Evolutionary conservation across 2,113 vertebrate genomes (phyloP).

Genomic region (Telmatochromis sp.): DNA sequence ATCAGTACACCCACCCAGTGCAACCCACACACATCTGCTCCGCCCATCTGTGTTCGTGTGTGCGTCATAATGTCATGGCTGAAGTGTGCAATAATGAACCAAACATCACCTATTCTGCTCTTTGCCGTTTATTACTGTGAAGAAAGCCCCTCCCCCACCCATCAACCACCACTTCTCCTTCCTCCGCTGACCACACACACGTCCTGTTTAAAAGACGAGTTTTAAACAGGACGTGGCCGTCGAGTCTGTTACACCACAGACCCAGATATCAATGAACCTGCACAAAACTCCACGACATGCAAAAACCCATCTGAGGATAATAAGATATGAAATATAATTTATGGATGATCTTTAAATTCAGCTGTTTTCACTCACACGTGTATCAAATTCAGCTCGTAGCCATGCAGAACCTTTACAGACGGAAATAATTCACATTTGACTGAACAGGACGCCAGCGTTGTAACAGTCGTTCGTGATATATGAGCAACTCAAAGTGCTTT

Average conservation of each 20-base stretch:
- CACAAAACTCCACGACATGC: neutral
- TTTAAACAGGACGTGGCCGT: neutral
- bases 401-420: neutral
- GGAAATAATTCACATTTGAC: rapidly evolving
- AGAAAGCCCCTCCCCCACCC: neutral
- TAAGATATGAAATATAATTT: neutral
- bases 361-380: neutral
- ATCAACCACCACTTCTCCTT: neutral
- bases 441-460: neutral
- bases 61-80: neutral
- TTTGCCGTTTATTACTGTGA: neutral
- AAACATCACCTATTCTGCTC: neutral
- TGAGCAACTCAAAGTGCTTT: neutral
- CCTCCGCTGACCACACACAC: neutral
- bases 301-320: neutral
- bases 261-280: rapidly evolving
- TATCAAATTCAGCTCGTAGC: neutral
- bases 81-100: neutral
- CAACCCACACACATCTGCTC: neutral
- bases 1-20: neutral
- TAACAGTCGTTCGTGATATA: neutral
- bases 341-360: neutral
- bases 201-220: neutral
- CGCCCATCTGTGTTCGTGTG: rapidly evolving
- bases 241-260: neutral